Evolutionary conservation across 2,113 vertebrate species (phyloP), one percentile per base, ranked within the genome.

Genomic region (Casuarius casuarius): DNA sequence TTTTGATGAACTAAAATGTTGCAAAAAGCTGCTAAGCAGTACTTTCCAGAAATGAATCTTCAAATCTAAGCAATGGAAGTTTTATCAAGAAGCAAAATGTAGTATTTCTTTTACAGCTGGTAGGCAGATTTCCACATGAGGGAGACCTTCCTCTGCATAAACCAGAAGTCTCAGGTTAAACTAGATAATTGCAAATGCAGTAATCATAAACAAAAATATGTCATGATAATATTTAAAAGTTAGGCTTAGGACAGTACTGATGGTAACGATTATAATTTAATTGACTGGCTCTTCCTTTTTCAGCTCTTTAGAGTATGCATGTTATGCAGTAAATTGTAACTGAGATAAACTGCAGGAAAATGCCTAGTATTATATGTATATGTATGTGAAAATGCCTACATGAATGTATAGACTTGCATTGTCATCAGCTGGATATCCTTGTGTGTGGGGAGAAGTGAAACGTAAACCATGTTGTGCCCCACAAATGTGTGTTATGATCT

Each of bases 101-200:
- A 26, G 65, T 52, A 84, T 95, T 62, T 48, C 15, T 86, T 83
- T 92, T 94, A 68, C 15, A 78, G n/a, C 62, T 96, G 12, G 29
- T 73, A 90, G 46, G 44, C 49, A 92, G 42, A 74, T 90, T 96
- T 96, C 87, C 90, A 89, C 84, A 94, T 81, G 91, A 97, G 96
- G 95, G 91, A 89, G 44, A 78, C 54, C 67, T 97, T 97, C 93
- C 92, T 84, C 79, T 96, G 62, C 28, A 18, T 76, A 76, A 81
- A 74, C 26, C 33, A 70, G 35, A 40, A 84, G 72, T 25, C 89
- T 95, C 59, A 80, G 7, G 33, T 92, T 59, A 86, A 29, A 29
- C 21, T 72, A 74, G 25, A 44, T 59, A 85, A 56, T 25, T 83
- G 51, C 67, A 62, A 86, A 83, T 92, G 9, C 28, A 75, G 35